phyloP scores from a whole-genome alignment of 2,113 vertebrate species.

The Myotis yumanensis region DNA sequence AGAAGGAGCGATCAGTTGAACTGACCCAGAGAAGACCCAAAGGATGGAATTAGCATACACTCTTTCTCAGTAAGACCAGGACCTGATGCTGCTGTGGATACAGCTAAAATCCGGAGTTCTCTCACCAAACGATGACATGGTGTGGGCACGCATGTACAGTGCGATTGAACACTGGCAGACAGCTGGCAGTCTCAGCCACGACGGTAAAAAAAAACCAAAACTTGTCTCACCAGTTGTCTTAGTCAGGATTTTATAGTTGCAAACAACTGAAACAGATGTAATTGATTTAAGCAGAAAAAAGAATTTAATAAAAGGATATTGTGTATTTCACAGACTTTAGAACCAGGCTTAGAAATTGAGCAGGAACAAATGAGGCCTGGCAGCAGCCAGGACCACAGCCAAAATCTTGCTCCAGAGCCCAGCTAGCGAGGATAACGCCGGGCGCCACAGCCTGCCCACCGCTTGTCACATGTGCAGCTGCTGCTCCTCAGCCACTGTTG shows the following conservation, averaged over 20 bases:
- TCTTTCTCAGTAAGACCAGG: not conserved
- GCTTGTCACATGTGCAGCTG: not conserved
- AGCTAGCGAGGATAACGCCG: not conserved
- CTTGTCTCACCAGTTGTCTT: slow-evolving; percentile 38
- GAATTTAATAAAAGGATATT: slow-evolving; percentile 60
- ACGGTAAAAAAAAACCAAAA: not conserved
- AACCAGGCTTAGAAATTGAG: slow-evolving; percentile 43
- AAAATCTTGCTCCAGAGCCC: not conserved
- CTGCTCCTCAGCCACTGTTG: not conserved
- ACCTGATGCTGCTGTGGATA: not conserved
- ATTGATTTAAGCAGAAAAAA: slow-evolving; percentile 35
- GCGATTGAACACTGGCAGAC: not conserved
- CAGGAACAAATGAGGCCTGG: slow-evolving; percentile 53
- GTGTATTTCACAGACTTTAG: slow-evolving; percentile 63
- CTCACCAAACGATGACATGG: not conserved
- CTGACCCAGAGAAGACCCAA: not conserved
- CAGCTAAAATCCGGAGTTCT: not conserved
- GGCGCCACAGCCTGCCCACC: not conserved
- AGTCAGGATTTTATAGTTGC: slow-evolving; percentile 56
- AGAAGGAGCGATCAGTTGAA: not conserved
- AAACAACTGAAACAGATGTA: slow-evolving; percentile 70
- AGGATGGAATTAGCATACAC: not conserved
- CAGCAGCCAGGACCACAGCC: slow-evolving; percentile 9
- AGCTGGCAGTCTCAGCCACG: not conserved
- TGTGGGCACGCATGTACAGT: too few relatives aligned